Percentiles rank a stretch among this genome's conserved stretches.
Conservation (phyloP, 2,888 invertebrate species). For the Eupithecia inturbata region DNA sequence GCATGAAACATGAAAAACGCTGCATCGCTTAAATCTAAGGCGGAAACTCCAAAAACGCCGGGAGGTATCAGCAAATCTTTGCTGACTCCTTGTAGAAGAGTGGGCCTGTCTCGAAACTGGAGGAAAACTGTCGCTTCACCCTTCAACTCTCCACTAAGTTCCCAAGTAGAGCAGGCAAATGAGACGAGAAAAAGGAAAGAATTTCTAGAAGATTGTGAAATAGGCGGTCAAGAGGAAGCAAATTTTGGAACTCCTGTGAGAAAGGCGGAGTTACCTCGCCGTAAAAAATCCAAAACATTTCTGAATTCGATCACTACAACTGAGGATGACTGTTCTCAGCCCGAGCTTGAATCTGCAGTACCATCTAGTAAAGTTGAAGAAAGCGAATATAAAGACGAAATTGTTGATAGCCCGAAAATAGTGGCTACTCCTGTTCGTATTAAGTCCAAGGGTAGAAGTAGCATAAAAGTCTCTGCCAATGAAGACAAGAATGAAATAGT, state of each 20-base stretch:
- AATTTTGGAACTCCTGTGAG: constrained; percentile 58
- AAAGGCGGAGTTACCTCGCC: constrained; percentile 55
- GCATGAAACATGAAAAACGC: constrained; percentile 61
- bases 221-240: constrained; percentile 27
- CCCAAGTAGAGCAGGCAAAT: constrained; percentile 49
- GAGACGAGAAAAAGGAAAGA: constrained; percentile 61
- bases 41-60: constrained; percentile 74
- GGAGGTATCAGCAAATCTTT: constrained; percentile 81
- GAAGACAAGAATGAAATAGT: neutral
- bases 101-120: constrained; percentile 81
- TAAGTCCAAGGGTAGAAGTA: constrained; percentile 15
- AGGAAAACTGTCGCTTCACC: constrained; percentile 68
- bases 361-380: constrained; percentile 39
- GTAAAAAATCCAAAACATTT: constrained; percentile 64
- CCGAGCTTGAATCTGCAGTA: neutral
- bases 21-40: constrained; percentile 56
- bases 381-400: constrained; percentile 12
- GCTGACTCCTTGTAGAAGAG: constrained; percentile 80
- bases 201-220: constrained; percentile 44
- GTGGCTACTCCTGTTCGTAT: constrained; percentile 22
- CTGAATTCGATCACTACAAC: constrained; percentile 45
- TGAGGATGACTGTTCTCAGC: constrained; percentile 20
- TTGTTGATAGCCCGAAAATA: neutral
- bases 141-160: constrained; percentile 69
- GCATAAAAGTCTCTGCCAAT: neutral